phyloP scores from a whole-genome alignment of 1,140 invertebrate species.

The Drosophila bipectinata region DNA sequence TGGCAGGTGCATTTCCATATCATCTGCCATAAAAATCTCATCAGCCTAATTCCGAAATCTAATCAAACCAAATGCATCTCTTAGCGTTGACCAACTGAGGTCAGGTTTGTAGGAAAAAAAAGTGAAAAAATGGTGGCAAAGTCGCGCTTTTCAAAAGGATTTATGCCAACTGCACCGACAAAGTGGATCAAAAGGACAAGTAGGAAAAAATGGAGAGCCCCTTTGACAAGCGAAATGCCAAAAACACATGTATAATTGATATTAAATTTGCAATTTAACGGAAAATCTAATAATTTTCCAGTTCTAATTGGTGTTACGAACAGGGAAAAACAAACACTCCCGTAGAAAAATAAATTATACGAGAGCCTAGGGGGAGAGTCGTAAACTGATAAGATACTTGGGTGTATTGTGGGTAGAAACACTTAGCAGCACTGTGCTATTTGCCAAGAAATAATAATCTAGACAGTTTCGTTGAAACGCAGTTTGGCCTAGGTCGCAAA shows the following conservation, averaged over 20 bases:
- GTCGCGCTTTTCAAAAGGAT: constrained; percentile 49
- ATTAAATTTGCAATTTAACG: constrained; percentile 58
- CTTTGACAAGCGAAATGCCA: constrained; percentile 23
- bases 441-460: not conserved
- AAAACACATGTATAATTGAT: constrained; percentile 19
- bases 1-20: constrained; percentile 38
- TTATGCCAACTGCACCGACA: constrained; percentile 53
- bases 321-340: not conserved
- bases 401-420: not conserved
- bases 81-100: constrained; percentile 38
- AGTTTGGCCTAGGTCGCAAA: constrained; percentile 51
- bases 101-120: constrained; percentile 30
- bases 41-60: constrained; percentile 67
- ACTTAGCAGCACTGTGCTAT: not conserved
- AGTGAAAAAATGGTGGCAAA: constrained; percentile 24
- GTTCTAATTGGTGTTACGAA: constrained; percentile 29
- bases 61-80: constrained; percentile 71
- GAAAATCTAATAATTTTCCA: constrained; percentile 52
- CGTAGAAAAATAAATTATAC: not conserved
- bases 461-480: constrained; percentile 7
- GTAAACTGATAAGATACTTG: constrained; percentile 10
- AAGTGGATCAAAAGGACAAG: constrained; percentile 42
- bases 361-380: not conserved
- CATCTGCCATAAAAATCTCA: constrained; percentile 49
- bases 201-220: not conserved